Evolutionary conservation across 2,888 invertebrate genomes (phyloP).

Genomic region (Aphodius sticticus): DNA sequence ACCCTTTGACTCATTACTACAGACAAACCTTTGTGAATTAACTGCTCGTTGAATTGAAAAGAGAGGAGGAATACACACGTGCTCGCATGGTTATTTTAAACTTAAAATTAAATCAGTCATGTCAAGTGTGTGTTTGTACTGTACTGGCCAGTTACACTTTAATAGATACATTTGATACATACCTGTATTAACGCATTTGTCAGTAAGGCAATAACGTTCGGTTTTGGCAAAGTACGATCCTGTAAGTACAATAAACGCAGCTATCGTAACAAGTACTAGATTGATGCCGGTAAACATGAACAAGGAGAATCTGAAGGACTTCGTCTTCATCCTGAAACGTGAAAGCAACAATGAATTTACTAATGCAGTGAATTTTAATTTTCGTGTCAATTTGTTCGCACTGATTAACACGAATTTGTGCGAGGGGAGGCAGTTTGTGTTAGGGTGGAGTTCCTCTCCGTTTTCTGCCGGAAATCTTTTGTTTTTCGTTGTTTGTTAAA

Average conservation of each 20-base stretch:
- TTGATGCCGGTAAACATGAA: slow-evolving; percentile 55
- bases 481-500: slow-evolving; percentile 17
- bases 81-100: too few relatives aligned
- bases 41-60: background rate
- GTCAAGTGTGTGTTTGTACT: too few relatives aligned
- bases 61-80: background rate
- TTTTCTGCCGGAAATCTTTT: background rate
- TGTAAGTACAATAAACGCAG: slow-evolving; percentile 62
- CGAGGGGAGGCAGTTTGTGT: background rate
- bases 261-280: slow-evolving; percentile 62
- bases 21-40: background rate
- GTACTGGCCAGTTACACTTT: too few relatives aligned
- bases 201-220: slow-evolving; percentile 65
- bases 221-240: slow-evolving; percentile 61
- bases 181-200: slow-evolving; percentile 73
- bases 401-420: slow-evolving; percentile 21
- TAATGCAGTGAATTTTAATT: slow-evolving; percentile 15
- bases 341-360: slow-evolving; percentile 33
- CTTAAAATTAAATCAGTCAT: too few relatives aligned
- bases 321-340: slow-evolving; percentile 47
- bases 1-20: background rate
- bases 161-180: slow-evolving; percentile 37
- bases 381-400: slow-evolving; percentile 16
- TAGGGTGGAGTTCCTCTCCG: background rate
- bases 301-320: slow-evolving; percentile 44